Percentiles rank a stretch among this genome's conserved stretches.
Conservation (phyloP, 2,113 vertebrate genomes). For the Alexandromys fortis region DNA sequence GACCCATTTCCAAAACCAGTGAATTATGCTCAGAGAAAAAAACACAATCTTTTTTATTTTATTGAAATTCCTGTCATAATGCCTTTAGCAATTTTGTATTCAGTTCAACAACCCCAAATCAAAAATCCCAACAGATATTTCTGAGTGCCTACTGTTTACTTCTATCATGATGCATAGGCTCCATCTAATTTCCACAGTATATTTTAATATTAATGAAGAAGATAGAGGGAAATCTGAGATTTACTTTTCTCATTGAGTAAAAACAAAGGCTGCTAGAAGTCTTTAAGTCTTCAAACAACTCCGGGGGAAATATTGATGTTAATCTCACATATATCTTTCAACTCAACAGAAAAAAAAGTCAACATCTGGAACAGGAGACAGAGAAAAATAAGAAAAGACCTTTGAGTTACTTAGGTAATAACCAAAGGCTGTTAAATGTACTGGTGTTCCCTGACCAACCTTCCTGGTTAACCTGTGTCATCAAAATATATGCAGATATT, state of each 20-base stretch:
- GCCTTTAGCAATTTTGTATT: constrained; percentile 29
- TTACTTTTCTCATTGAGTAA: constrained; percentile 23
- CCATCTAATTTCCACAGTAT: constrained; percentile 26
- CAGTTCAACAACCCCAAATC: neutral
- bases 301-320: neutral
- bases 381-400: constrained; percentile 16
- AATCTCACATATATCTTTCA: neutral
- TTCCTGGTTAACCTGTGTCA: neutral
- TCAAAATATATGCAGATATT: neutral
- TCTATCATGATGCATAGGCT: neutral
- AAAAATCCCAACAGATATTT: neutral
- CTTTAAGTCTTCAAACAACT: constrained; percentile 11
- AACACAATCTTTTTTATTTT: neutral
- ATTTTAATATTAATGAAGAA: constrained; percentile 39
- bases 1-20: neutral
- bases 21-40: constrained; percentile 1
- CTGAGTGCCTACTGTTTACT: neutral
- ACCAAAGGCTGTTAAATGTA: constrained; percentile 20
- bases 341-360: constrained; percentile 27
- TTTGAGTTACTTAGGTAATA: neutral
- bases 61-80: neutral
- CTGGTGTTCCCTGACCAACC: neutral
- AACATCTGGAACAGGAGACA: neutral
- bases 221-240: neutral
- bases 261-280: neutral